Evolutionary conservation across 2,113 vertebrate species (phyloP), one percentile per base, ranked within the genome.

Genomic region (Puffinus mauretanicus): DNA sequence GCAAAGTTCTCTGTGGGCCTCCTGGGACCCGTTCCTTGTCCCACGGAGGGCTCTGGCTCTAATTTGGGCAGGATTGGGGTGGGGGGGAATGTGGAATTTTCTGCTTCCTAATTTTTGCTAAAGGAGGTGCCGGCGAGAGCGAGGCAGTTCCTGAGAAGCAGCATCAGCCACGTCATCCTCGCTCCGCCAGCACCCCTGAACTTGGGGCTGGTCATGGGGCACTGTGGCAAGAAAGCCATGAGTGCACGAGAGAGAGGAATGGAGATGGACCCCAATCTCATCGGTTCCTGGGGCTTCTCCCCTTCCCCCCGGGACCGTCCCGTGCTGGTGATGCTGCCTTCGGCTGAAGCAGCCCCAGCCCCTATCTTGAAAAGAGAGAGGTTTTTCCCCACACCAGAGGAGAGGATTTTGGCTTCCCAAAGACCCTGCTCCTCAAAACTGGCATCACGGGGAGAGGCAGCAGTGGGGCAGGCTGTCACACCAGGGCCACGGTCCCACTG

Each of bases 191-290:
- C 38, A n/a, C 2, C 64, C 58, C 44, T 12, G 34, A 17, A 3
- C 3, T 0, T 0, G 17, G 44, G 77, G 58, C 55, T 40, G 36
- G 49, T 7, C 6, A 1, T 0, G 2, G 24, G 44, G 29, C 40
- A 30, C 34, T 1, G 18, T 3, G 36, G 44, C 38, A 30, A 40
- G 27, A 86, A 75, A 29, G 5, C 10, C 36, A 13, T 1, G 18
- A 86, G 6, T 2, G 25, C 0, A 1, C 4, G 32, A 27, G 61
- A 55, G 19, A 61, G 9, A 13, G 61, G 61, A 20, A 10, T 21
- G 24, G 71, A 32, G 88, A 80, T 0, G 7, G 20, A 8, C 12
- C 16, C 30, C 0, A 0, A 12, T 12, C 22, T 65, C 58, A 20
- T 6, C 2, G 0, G 13, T 21, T 38, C 38, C 61, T 18, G 52